These are phyloP conservation scores for Potorous gilbertii DNA, from an alignment of 2,797 vertebrate species.

Conservation along the genomic window DNA sequence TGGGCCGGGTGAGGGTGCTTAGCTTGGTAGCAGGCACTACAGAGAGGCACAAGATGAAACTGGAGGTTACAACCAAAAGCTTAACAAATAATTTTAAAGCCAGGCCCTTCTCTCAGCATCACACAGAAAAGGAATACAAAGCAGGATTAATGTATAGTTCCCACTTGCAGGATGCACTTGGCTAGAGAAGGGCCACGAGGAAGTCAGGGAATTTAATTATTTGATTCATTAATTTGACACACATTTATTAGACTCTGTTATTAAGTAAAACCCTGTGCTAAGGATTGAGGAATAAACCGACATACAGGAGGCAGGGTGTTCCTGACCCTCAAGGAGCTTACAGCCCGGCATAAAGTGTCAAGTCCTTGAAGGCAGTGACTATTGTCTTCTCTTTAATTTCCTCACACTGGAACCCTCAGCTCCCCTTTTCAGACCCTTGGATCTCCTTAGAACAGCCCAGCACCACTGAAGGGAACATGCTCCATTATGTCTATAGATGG, in stretches of 20 bases:
- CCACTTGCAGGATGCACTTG: background rate
- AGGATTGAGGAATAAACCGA: background rate
- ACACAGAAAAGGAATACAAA: background rate
- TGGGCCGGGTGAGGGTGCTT: conserved; percentile 91
- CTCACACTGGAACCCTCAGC: background rate
- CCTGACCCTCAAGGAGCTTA: background rate
- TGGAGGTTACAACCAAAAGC: background rate
- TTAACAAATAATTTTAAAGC: background rate
- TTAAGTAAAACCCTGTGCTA: background rate
- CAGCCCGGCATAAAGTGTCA: background rate
- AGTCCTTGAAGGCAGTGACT: background rate
- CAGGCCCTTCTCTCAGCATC: background rate
- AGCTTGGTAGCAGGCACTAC: conserved; percentile 98
- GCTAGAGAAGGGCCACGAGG: background rate
- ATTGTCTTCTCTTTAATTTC: background rate
- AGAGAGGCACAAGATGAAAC: background rate
- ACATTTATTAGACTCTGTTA: background rate
- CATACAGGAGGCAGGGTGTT: background rate
- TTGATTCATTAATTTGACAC: background rate
- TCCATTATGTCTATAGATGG: background rate
- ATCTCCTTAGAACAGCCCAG: background rate
- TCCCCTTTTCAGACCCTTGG: background rate
- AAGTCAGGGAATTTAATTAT: background rate
- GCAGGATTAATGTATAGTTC: background rate
- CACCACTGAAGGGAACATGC: background rate